A percentile compares a stretch with the other conserved stretches of the same genome.
Evolutionary conservation across 2,888 invertebrate genomes (phyloP).

Genomic region (Chloroclysta siterata): DNA sequence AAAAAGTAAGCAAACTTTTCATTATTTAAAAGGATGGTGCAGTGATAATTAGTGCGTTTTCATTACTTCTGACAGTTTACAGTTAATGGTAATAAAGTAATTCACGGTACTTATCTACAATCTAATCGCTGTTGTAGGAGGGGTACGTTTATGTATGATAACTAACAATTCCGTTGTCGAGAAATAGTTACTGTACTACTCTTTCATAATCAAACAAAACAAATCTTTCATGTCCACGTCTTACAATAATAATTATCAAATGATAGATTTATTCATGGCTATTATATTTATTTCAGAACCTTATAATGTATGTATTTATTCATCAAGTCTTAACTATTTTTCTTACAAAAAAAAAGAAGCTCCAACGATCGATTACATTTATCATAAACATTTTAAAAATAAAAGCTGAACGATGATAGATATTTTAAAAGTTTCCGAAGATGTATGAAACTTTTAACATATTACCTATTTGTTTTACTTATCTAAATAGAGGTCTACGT

Average conservation of each 20-base stretch:
- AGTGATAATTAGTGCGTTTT: conserved; percentile 28
- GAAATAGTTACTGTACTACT: too few species aligned
- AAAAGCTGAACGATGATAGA: background rate
- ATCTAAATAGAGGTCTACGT: too few species aligned
- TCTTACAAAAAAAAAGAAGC: too few species aligned
- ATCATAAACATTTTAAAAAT: background rate
- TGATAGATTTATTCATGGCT: too few species aligned
- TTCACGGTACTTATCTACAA: conserved; percentile 6
- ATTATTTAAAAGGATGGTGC: conserved; percentile 38
- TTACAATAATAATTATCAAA: too few species aligned
- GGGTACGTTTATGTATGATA: background rate
- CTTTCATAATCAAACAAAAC: too few species aligned
- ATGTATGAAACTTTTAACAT: background rate
- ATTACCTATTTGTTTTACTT: background rate
- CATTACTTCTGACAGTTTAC: conserved; percentile 11
- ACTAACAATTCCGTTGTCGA: too few species aligned
- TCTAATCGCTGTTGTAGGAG: conserved; percentile 1
- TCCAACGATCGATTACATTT: background rate
- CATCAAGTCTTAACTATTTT: too few species aligned
- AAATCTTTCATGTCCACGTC: too few species aligned
- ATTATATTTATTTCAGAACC: too few species aligned
- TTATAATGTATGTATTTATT: too few species aligned
- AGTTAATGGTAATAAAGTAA: conserved; percentile 4
- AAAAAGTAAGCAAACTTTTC: conserved; percentile 32
- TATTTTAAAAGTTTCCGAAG: background rate